Percentiles rank a stretch among this genome's conserved stretches.
These are phyloP conservation scores for Strigops habroptila DNA, from an alignment of 2,113 vertebrate genomes.

Conservation along the genomic window DNA sequence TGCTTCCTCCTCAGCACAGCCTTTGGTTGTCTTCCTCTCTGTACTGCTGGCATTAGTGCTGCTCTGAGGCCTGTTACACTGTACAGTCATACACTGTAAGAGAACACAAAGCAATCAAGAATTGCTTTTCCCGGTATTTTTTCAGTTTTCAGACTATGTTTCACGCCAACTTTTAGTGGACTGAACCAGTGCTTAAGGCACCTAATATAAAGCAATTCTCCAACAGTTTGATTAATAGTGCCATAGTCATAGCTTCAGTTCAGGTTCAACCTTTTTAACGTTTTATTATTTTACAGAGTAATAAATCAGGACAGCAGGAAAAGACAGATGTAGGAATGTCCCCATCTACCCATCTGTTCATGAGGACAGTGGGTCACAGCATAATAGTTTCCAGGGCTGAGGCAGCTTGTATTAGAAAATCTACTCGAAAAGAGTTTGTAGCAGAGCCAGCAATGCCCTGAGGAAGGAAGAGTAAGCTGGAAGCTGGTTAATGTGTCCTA, in stretches of 20 bases:
- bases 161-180: conserved; percentile 44
- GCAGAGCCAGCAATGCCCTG: neutral
- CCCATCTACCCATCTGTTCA: neutral
- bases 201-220: conserved; percentile 49
- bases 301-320: conserved; percentile 60
- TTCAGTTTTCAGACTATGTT: neutral
- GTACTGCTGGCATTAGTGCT: neutral
- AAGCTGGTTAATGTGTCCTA: neutral
- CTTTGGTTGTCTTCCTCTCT: neutral
- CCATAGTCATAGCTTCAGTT: conserved; percentile 60
- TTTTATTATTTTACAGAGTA: conserved; percentile 70
- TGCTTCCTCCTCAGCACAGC: neutral
- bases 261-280: conserved; percentile 71
- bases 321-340: conserved; percentile 40
- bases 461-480: conserved; percentile 8
- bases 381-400: neutral
- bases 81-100: neutral
- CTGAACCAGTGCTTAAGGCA: conserved; percentile 45
- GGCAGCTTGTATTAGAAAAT: neutral
- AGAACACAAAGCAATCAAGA: neutral
- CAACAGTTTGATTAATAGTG: conserved; percentile 68
- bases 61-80: neutral
- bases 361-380: conserved; percentile 18
- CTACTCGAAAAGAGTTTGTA: neutral
- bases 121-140: neutral